Percentiles rank a stretch among this genome's conserved stretches.
phyloP scores from a whole-genome alignment of 2,797 vertebrate species.

The Cuniculus paca region DNA sequence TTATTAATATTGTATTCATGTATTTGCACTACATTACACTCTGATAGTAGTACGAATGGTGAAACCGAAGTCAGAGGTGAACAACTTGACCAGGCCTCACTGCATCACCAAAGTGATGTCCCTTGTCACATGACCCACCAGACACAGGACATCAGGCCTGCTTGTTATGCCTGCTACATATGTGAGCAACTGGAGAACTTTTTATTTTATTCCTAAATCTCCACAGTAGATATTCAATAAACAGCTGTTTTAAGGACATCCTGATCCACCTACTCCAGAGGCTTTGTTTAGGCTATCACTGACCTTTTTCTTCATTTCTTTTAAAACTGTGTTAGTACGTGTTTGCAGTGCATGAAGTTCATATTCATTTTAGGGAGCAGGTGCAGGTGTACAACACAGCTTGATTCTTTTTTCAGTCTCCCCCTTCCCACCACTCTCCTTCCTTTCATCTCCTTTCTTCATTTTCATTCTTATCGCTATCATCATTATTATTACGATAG shows the following conservation, averaged over 20 bases:
- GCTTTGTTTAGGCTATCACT: no score
- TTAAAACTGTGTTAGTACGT: rapidly evolving
- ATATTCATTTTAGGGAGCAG: neutral
- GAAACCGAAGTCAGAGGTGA: neutral
- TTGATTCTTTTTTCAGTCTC: neutral
- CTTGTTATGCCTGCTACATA: neutral
- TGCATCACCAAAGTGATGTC: neutral
- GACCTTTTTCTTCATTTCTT: neutral
- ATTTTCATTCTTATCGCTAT: neutral
- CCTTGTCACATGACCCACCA: rapidly evolving
- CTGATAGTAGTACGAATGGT: neutral
- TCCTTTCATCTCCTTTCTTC: neutral
- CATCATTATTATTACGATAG: neutral
- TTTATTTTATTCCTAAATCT: conserved; percentile 11
- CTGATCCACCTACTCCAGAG: neutral
- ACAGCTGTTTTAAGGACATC: no score
- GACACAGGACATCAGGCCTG: neutral
- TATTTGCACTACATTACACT: neutral
- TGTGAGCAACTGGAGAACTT: neutral
- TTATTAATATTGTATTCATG: neutral
- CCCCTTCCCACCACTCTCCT: neutral
- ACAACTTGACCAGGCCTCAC: neutral
- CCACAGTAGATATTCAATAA: neutral
- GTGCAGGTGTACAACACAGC: neutral
- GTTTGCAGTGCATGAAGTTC: neutral